Conservation (phyloP, 2,113 vertebrate species). For the Poicephalus gulielmi region DNA sequence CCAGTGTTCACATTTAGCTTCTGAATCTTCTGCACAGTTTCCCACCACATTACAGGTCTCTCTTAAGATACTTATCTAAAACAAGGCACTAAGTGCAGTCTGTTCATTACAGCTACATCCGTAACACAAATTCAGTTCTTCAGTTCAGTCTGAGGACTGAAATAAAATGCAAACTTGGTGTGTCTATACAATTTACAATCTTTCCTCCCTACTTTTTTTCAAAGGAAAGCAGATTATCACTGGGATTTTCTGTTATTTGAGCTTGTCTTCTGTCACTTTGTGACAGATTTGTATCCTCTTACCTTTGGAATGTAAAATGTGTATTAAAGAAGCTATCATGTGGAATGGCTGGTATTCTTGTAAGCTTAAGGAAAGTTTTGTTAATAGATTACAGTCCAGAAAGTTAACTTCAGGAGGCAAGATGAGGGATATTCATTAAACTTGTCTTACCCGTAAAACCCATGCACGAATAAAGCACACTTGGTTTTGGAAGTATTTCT, state of each 20-base stretch:
- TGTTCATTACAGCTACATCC: background rate
- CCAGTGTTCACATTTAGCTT: background rate
- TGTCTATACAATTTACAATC: background rate
- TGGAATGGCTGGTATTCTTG: background rate
- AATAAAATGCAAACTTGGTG: background rate
- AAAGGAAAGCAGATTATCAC: background rate
- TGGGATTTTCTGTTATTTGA: background rate
- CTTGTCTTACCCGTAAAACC: background rate
- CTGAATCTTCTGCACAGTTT: accelerated
- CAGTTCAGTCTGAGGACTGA: background rate
- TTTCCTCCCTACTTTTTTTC: background rate
- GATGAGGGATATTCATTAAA: background rate
- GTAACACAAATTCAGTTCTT: background rate
- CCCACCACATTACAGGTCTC: background rate
- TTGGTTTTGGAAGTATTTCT: background rate
- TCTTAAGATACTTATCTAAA: background rate
- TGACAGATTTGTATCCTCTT: background rate
- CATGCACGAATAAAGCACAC: background rate
- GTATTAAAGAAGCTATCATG: background rate
- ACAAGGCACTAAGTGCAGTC: background rate
- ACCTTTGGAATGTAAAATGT: background rate
- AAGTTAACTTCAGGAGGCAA: background rate
- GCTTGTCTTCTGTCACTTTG: background rate
- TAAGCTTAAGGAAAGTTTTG: background rate
- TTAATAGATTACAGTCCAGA: background rate